These are phyloP conservation scores for Baryphthengus martii DNA, from an alignment of 2,113 vertebrate genomes.

Conservation along the genomic window DNA sequence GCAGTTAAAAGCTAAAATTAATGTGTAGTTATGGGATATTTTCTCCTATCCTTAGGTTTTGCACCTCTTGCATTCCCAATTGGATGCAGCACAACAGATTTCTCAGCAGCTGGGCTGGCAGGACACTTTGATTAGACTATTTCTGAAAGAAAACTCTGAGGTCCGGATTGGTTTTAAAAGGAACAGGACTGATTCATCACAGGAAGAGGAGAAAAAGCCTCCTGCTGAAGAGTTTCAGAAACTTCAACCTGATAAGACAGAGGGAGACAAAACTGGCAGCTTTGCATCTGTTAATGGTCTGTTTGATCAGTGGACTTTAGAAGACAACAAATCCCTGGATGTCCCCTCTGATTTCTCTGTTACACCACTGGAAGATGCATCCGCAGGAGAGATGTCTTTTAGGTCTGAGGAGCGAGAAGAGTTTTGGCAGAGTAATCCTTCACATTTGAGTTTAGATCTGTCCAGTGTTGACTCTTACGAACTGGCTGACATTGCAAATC, in stretches of 20 bases:
- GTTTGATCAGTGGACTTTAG: slow-evolving; percentile 75
- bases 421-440: slow-evolving; percentile 80
- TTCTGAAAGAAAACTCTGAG: slow-evolving; percentile 79
- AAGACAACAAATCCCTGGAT: slow-evolving; percentile 81
- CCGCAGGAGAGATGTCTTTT: slow-evolving; percentile 77
- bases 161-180: slow-evolving; percentile 38
- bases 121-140: slow-evolving; percentile 88
- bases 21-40: background rate
- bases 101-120: slow-evolving; percentile 93
- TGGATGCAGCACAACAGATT: slow-evolving; percentile 89
- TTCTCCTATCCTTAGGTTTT: slow-evolving; percentile 77
- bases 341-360: slow-evolving; percentile 60
- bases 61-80: slow-evolving; percentile 87
- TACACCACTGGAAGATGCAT: slow-evolving; percentile 72
- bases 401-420: slow-evolving; percentile 69
- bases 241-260: slow-evolving; percentile 65
- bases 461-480: slow-evolving; percentile 83
- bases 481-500: slow-evolving; percentile 78
- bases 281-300: slow-evolving; percentile 59
- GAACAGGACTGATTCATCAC: slow-evolving; percentile 64
- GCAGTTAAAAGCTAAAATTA: background rate
- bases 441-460: slow-evolving; percentile 85
- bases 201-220: slow-evolving; percentile 62
- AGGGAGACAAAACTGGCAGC: slow-evolving; percentile 67
- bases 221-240: slow-evolving; percentile 65